Conservation (phyloP, 2,797 vertebrate genomes). For the Sparus aurata region DNA sequence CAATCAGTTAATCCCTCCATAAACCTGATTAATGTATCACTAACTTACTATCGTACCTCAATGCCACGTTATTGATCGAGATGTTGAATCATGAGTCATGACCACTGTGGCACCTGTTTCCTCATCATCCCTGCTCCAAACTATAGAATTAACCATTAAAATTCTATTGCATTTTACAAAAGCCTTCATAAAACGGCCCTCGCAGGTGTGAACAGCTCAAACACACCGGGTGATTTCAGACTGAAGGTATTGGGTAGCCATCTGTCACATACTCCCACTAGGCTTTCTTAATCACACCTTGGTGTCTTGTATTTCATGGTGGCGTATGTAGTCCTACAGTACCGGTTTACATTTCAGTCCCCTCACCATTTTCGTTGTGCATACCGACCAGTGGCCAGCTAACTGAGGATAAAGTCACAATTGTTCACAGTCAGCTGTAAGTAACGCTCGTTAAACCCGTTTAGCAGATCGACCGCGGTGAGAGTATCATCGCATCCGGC, state of each 20-base stretch:
- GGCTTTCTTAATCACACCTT: slow-evolving; percentile 65
- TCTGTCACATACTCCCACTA: slow-evolving; percentile 60
- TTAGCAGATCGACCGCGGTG: background rate
- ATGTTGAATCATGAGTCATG: no score
- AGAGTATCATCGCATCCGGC: slow-evolving; percentile 8
- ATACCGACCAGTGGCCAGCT: background rate
- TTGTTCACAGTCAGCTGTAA: background rate
- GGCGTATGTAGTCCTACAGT: slow-evolving; percentile 26
- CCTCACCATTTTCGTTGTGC: background rate
- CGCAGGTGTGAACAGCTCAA: slow-evolving; percentile 38
- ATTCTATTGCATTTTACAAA: background rate
- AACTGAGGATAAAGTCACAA: background rate
- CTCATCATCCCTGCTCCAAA: background rate
- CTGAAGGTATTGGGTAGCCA: slow-evolving; percentile 54
- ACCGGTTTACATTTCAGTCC: background rate
- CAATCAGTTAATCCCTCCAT: background rate
- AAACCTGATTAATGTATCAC: no score
- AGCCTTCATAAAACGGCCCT: background rate
- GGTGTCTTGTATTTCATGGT: slow-evolving; percentile 53
- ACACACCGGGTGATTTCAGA: slow-evolving; percentile 27
- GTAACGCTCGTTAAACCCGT: background rate
- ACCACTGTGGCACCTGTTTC: background rate
- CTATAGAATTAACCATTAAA: background rate
- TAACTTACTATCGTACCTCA: background rate
- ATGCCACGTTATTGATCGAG: background rate